These are phyloP conservation scores for Brienomyrus brachyistius DNA, from an alignment of 2,113 vertebrate species.

Conservation along the genomic window DNA sequence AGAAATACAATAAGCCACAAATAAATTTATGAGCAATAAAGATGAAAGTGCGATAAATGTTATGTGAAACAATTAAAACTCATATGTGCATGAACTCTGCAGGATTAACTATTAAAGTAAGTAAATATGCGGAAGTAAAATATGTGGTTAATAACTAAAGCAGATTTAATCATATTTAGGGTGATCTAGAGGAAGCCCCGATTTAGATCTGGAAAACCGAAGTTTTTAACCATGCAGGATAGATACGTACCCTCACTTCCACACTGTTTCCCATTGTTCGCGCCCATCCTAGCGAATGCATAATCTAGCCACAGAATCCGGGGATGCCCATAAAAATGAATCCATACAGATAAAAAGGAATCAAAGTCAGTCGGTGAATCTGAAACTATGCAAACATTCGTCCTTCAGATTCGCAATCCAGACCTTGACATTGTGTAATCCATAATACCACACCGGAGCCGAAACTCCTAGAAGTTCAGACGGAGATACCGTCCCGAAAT, in stretches of 20 bases:
- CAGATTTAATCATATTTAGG: background rate
- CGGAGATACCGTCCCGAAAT: background rate
- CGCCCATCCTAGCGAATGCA: conserved; percentile 76
- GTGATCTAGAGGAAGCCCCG: background rate
- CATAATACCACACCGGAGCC: background rate
- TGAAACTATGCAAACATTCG: background rate
- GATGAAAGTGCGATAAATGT: background rate
- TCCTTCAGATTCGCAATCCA: background rate
- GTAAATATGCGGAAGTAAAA: background rate
- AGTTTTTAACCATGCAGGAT: background rate
- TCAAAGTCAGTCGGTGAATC: background rate
- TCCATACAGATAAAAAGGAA: background rate
- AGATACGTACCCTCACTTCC: conserved; percentile 77
- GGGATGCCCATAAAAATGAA: conserved; percentile 31
- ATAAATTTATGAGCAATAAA: background rate
- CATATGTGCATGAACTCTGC: background rate
- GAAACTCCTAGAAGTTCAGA: background rate
- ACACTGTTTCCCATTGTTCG: conserved; percentile 81
- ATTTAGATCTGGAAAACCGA: background rate
- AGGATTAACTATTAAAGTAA: background rate
- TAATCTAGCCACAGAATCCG: conserved; percentile 50
- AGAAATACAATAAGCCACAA: background rate
- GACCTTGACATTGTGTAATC: conserved; percentile 23
- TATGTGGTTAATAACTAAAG: background rate
- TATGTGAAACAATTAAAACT: background rate